Base-by-base conservation (phyloP, 2,888 invertebrate species). In the Epinotia demarniana region DNA sequence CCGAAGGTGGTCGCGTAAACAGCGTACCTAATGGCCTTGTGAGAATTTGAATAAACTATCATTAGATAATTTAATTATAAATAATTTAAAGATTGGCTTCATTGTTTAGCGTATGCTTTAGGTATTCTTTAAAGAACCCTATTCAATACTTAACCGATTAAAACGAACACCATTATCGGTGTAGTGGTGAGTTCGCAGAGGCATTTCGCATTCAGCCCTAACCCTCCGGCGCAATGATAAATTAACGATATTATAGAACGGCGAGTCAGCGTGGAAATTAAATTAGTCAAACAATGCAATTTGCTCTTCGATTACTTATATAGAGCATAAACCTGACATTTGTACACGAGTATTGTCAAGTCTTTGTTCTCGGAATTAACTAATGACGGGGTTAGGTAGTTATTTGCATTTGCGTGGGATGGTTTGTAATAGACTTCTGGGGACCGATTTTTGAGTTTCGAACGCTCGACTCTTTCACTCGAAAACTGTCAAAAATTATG, bases 201-300 rank as follows among this genome's bases (percentile, higher is more conserved):
- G 79, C 81, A 81, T 81, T 81, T 79, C 72, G 72, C 77, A 77
- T 75, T 76, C 78, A 78, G 66, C 80, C 79, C 79, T 73, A 78
- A 77, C 82, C 83, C 87, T 83, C 82, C 79, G 80, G 77, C 83
- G 83, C 85, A 87, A 87, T 91, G 91, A 92, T 91, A 89, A 91
- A 92, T 92, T 91, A 90, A 89, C 90, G 85, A 86, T 89, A 87
- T 82, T 91, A 91, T 89, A 91, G 85, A 84, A 83, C 82, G 80
- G 79, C 80, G 79, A 83, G 81, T 81, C 80, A 78, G 80, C 82
- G 81, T 80, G 83, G 82, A 86, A 89, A 89, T 91, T 85, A 86
- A 89, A 90, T 90, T 88, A 88, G 85, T 85, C 84, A 85, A 87
- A 87, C 87, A 80, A 77, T 77, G 77, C 78, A 78, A 79, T 80